A percentile compares a stretch with the other conserved stretches of the same genome.
Conservation (phyloP, 2,113 vertebrate species). For the Coreoperca whiteheadi region DNA sequence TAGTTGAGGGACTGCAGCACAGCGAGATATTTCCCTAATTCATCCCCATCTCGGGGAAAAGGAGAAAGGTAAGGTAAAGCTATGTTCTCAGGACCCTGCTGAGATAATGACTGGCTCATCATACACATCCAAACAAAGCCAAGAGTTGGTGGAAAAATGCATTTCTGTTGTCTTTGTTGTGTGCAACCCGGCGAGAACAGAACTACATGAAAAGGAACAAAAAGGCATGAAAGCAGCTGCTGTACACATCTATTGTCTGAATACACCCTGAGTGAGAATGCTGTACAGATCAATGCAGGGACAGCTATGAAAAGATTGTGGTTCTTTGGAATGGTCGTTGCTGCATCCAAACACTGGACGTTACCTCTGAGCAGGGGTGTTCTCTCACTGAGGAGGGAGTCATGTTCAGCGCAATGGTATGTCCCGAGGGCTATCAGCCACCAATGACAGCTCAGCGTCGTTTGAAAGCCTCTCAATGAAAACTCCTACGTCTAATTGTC, state of each 20-base stretch:
- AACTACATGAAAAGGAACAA: slow-evolving; percentile 32
- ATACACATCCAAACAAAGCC: slow-evolving; percentile 62
- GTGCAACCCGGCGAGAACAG: slow-evolving; percentile 30
- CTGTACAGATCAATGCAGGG: slow-evolving; percentile 54
- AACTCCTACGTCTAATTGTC: slow-evolving; percentile 81
- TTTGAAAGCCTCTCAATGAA: slow-evolving; percentile 76
- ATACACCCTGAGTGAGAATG: not conserved
- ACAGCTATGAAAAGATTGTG: slow-evolving; percentile 28
- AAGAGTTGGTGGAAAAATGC: slow-evolving; percentile 4
- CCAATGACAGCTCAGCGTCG: slow-evolving; percentile 66
- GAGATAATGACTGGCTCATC: slow-evolving; percentile 72
- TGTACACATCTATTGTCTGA: slow-evolving; percentile 34
- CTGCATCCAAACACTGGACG: slow-evolving; percentile 41
- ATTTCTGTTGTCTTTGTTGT: slow-evolving; percentile 49
- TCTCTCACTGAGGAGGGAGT: slow-evolving; percentile 28
- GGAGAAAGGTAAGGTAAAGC: slow-evolving; percentile 41
- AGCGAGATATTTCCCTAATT: slow-evolving; percentile 65
- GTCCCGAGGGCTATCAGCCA: slow-evolving; percentile 53
- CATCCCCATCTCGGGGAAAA: slow-evolving; percentile 44
- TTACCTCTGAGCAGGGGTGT: slow-evolving; percentile 23
- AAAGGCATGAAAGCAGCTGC: slow-evolving; percentile 36
- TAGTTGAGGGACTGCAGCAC: slow-evolving; percentile 70
- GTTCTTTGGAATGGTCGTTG: slow-evolving; percentile 23
- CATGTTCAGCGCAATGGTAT: slow-evolving; percentile 29
- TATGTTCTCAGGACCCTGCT: slow-evolving; percentile 53